These are phyloP conservation scores for Zaprionus inermis DNA, from an alignment of 1,140 invertebrate species.

Conservation along the genomic window DNA sequence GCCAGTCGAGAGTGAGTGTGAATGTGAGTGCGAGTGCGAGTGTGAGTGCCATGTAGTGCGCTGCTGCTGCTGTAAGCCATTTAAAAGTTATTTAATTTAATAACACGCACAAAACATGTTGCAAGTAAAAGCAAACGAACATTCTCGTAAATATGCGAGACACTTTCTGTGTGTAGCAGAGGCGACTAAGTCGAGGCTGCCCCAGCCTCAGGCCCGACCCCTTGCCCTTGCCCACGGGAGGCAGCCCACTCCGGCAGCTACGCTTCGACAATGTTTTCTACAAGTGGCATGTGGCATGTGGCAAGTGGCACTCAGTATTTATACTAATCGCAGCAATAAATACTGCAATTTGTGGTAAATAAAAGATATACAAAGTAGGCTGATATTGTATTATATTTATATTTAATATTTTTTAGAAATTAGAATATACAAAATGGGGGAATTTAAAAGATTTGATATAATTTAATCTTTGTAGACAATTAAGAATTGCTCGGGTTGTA, in stretches of 20 bases:
- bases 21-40: slow-evolving; percentile 16
- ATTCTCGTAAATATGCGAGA: slow-evolving; percentile 46
- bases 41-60: slow-evolving; percentile 23
- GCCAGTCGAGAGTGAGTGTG: background rate
- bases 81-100: slow-evolving; percentile 82
- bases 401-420: background rate
- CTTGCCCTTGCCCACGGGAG: background rate
- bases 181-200: background rate
- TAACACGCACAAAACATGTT: slow-evolving; percentile 75
- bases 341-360: background rate
- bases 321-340: slow-evolving; percentile 23
- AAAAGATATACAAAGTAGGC: background rate
- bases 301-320: slow-evolving; percentile 16
- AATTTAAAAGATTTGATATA: too few species aligned
- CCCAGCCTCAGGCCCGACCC: slow-evolving; percentile 5
- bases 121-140: slow-evolving; percentile 63
- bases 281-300: background rate
- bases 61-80: slow-evolving; percentile 59
- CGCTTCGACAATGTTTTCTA: slow-evolving; percentile 9
- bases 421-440: too few species aligned
- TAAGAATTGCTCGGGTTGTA: too few species aligned
- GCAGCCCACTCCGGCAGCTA: slow-evolving; percentile 6
- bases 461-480: too few species aligned
- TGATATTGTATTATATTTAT: background rate
- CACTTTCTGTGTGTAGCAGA: background rate